phyloP scores from a whole-genome alignment of 1,140 invertebrate species.

The Drosophila parabipectinata region DNA sequence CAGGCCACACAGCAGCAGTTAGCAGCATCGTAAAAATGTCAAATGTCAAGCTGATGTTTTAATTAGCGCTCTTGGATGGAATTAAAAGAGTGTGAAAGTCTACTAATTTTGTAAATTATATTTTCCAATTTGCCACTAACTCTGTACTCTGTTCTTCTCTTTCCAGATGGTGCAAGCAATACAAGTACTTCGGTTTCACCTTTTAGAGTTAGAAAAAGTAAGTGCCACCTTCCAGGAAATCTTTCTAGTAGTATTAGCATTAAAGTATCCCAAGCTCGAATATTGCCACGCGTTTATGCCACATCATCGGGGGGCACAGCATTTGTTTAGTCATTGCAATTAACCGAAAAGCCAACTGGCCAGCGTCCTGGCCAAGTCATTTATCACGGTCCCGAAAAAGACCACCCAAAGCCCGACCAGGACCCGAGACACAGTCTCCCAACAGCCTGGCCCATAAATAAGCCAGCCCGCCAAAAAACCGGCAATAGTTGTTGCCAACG shows the following conservation, averaged over 20 bases:
- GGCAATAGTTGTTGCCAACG: conserved; percentile 38
- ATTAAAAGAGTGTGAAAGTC: background rate
- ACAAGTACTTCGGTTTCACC: conserved; percentile 99
- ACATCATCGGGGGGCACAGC: conserved; percentile 29
- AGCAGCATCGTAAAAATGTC: conserved; percentile 83
- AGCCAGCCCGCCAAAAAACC: conserved; percentile 19
- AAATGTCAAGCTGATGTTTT: conserved; percentile 83
- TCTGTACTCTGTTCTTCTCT: conserved; percentile 32
- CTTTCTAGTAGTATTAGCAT: background rate
- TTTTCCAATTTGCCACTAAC: background rate
- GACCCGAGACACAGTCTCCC: conserved; percentile 43
- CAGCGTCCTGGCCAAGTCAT: conserved; percentile 41
- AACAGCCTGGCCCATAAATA: conserved; percentile 44
- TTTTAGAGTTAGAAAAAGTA: conserved; percentile 99
- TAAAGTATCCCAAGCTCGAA: conserved; percentile 13
- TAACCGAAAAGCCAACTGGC: conserved; percentile 29
- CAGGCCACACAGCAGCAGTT: conserved; percentile 72
- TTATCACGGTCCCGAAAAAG: conserved; percentile 62
- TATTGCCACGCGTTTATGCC: conserved; percentile 49
- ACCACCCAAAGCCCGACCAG: conserved; percentile 62
- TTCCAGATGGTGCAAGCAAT: conserved; percentile 99
- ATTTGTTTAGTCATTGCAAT: conserved; percentile 58
- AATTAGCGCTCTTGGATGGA: conserved; percentile 63
- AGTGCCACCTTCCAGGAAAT: conserved; percentile 84
- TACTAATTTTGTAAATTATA: conserved; percentile 1